Evolutionary conservation across 2,888 invertebrate species (phyloP).

Genomic region (Apomyelois bistriatella): DNA sequence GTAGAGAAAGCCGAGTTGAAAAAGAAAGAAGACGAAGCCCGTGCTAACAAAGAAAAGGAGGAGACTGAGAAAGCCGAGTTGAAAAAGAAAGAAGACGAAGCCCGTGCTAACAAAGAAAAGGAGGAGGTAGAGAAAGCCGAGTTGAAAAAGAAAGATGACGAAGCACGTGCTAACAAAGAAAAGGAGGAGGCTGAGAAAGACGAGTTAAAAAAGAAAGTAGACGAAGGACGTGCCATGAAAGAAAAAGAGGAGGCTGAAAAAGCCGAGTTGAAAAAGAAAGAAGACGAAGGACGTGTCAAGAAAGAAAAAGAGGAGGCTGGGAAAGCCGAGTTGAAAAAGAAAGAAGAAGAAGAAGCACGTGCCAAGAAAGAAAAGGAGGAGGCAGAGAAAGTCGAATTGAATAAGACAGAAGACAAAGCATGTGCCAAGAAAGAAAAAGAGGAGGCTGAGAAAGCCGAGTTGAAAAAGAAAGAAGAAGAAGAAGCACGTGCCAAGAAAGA

Average conservation of each 20-base stretch:
- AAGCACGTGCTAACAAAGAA: constrained; percentile 1
- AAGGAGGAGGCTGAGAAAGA: constrained; percentile 7
- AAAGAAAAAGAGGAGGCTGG: constrained; percentile 13
- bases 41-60: constrained; percentile 3
- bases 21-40: constrained; percentile 15
- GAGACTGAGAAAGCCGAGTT: constrained; percentile 5
- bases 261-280: constrained; percentile 4
- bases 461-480: not conserved
- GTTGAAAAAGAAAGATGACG: constrained; percentile 7
- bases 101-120: not conserved
- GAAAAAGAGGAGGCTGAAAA: constrained; percentile 1
- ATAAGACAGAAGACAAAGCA: constrained; percentile 10
- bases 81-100: constrained; percentile 14
- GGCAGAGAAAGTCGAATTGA: constrained; percentile 1
- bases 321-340: constrained; percentile 12
- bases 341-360: constrained; percentile 19
- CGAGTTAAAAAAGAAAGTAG: constrained; percentile 12
- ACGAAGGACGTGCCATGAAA: not conserved
- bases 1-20: not conserved
- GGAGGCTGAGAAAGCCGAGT: not conserved
- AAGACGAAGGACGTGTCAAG: not conserved
- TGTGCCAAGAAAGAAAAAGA: not conserved
- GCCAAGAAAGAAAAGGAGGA: constrained; percentile 17
- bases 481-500: too few species aligned
- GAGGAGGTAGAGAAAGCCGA: not conserved